phyloP scores from a whole-genome alignment of 1,140 invertebrate species.

The Elysia chlorotica region DNA sequence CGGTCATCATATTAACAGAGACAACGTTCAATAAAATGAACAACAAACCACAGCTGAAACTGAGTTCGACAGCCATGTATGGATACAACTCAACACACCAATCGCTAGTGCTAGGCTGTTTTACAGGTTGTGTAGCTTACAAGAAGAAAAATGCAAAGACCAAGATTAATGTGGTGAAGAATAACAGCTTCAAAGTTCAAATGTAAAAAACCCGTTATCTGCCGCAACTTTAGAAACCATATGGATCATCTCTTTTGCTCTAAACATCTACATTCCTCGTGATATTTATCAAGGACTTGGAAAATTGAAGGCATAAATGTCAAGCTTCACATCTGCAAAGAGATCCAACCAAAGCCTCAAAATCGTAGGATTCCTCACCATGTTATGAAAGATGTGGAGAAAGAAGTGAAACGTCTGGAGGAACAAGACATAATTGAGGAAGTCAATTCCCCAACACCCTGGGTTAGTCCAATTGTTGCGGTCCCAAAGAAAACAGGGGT shows the following conservation, averaged over 20 bases:
- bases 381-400: slow-evolving; percentile 11
- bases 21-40: too few relatives aligned
- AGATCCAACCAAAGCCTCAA: slow-evolving; percentile 12
- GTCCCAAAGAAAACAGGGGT: slow-evolving; percentile 16
- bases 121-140: background rate
- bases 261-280: too few relatives aligned
- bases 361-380: slow-evolving; percentile 13
- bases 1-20: too few relatives aligned
- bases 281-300: background rate
- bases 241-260: background rate
- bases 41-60: too few relatives aligned
- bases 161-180: background rate
- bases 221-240: background rate
- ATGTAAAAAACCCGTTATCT: background rate
- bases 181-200: background rate
- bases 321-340: slow-evolving; percentile 15
- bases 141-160: background rate
- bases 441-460: slow-evolving; percentile 36
- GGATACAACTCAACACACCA: background rate
- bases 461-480: slow-evolving; percentile 43
- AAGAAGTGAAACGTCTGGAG: slow-evolving; percentile 10
- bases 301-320: slow-evolving; percentile 20
- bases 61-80: background rate
- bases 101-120: background rate
- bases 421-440: slow-evolving; percentile 23